Evolutionary conservation across 2,888 invertebrate species (phyloP), one percentile per base, ranked within the genome.

Genomic region (Aphidoletes aphidimyza): DNA sequence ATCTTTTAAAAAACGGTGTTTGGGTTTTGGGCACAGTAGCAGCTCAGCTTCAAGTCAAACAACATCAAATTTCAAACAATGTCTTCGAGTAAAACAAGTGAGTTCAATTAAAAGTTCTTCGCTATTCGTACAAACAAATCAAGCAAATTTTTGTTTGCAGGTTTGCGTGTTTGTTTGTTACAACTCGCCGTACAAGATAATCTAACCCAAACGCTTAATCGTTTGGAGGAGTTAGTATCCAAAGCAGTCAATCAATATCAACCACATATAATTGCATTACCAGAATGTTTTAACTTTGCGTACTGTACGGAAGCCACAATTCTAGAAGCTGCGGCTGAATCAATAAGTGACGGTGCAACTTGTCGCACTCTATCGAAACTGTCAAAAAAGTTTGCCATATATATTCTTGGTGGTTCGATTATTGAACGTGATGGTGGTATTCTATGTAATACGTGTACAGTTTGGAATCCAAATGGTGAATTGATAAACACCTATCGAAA

Each of bases 261-360:
- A 14, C 84, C 69, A 3, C 54, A 39, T 39, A 26, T 84, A 59
- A 59, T 84, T 84, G 84, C 84, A 39, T 54, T 84, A 39, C 69
- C 84, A 5, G 84, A 84, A 84, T 84, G 49, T 19, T 84, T 84
- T 26, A 69, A 6, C 22, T 22, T 37, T 59, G 34, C 54, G 14
- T 84, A 84, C 26, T 5, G n/a, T 0, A 81, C 37, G 0, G 37
- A 81, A 3, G 8, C 22, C 0, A 1, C 37, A n/a, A n/a, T 81
- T n/a, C 37, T 81, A n/a, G 37, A 81, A n/a, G 39, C 11, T n/a
- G 22, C 37, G 37, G 49, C 84, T n/a, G 49, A 37, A 36, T 19
- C 54, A 45, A 45, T 54, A 9, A 30, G 22, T 5, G 30, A n/a
- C 17, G 84, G 84, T 9, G 9, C 37, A 59, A 84, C 69, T 1